These are phyloP conservation scores for Gymnoscopelus microlampas DNA, from an alignment of 2,797 vertebrate species.

Conservation along the genomic window DNA sequence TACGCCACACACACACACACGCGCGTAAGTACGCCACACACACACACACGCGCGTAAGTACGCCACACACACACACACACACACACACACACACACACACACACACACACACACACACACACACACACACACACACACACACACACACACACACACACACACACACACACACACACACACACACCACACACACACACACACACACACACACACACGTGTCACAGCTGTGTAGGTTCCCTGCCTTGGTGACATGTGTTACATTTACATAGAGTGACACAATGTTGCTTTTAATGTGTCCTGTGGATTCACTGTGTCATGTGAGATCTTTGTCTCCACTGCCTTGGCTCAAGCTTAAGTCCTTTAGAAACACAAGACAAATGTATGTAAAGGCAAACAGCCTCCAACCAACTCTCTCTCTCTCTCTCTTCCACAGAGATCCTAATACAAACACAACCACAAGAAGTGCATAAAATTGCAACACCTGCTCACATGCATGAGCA, in stretches of 20 bases:
- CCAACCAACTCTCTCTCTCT: no score
- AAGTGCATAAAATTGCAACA: no score
- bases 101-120: background rate
- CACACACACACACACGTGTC: background rate
- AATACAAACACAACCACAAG: no score
- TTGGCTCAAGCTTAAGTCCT: background rate
- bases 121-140: background rate
- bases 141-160: background rate
- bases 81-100: background rate
- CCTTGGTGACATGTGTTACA: constrained; percentile 16
- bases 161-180: background rate
- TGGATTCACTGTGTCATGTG: constrained; percentile 31
- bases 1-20: background rate
- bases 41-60: background rate
- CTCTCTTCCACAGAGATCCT: no score
- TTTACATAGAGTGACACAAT: constrained; percentile 38
- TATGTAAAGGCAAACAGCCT: no score
- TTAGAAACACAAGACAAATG: background rate
- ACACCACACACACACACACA: background rate
- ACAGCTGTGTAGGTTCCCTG: constrained; percentile 5
- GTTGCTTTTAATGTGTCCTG: constrained; percentile 35
- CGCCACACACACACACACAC: background rate
- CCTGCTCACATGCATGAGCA: background rate
- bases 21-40: no score
- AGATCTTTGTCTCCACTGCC: constrained; percentile 18